These are phyloP conservation scores for Cephus rjabovi DNA, from an alignment of 2,888 invertebrate genomes.

Conservation along the genomic window DNA sequence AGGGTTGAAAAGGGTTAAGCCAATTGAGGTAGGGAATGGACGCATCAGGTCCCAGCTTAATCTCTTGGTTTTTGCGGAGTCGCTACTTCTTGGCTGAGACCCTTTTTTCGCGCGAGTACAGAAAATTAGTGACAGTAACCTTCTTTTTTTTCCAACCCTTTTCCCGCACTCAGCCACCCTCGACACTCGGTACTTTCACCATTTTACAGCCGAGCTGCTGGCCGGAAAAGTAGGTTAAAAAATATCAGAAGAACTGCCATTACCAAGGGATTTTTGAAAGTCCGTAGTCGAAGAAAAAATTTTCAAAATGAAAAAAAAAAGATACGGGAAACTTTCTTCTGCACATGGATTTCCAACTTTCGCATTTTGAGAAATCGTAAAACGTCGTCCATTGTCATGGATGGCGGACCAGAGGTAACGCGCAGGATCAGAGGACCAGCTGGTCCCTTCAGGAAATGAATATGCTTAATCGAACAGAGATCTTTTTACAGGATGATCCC, in stretches of 20 bases:
- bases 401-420: background rate
- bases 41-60: background rate
- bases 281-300: background rate
- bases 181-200: background rate
- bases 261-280: background rate
- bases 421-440: background rate
- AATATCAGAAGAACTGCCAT: background rate
- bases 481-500: background rate
- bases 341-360: background rate
- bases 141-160: conserved; percentile 1
- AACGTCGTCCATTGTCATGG: background rate
- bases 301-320: background rate
- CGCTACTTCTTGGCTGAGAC: background rate
- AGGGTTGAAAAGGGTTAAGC: conserved; percentile 39
- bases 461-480: background rate
- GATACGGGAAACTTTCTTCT: background rate
- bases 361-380: background rate
- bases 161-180: background rate
- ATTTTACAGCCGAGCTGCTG: background rate
- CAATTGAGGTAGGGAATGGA: conserved; percentile 30
- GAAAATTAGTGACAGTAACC: conserved; percentile 5
- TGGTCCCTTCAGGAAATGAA: background rate
- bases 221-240: background rate
- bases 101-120: background rate
- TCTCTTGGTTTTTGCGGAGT: conserved; percentile 1